These are phyloP conservation scores for Clarias platycephalus DNA, from an alignment of 2,797 vertebrate genomes.

Conservation along the genomic window DNA sequence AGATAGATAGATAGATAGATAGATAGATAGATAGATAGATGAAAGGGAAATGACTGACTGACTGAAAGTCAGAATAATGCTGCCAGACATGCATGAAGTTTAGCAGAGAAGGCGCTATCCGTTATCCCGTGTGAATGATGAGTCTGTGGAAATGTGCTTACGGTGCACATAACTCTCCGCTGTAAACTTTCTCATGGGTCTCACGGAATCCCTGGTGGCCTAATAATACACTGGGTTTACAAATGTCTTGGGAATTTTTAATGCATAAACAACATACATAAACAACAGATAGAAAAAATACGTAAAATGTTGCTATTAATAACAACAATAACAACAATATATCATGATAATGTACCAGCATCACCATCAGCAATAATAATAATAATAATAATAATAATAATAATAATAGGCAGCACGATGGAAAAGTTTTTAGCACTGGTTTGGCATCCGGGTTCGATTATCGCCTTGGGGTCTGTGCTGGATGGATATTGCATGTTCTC, in stretches of 20 bases:
- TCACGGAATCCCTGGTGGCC: conserved; percentile 59
- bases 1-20: no score
- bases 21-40: neutral
- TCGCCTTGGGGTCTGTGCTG: no score
- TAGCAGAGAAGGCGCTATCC: neutral
- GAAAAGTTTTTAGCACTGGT: no score
- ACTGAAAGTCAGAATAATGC: neutral
- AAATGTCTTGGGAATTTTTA: conserved; percentile 11
- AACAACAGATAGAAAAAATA: neutral
- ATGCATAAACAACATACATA: neutral
- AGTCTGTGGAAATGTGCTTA: conserved; percentile 30
- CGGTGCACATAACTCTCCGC: conserved; percentile 53
- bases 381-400: no score
- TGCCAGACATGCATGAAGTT: neutral
- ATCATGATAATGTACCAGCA: neutral
- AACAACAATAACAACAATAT: neutral
- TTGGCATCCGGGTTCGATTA: no score
- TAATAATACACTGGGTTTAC: neutral
- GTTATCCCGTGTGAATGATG: conserved; percentile 54
- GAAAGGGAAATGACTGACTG: neutral
- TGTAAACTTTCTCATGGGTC: conserved; percentile 69
- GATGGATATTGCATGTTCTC: no score
- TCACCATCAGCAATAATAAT: neutral
- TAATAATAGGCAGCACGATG: no score
- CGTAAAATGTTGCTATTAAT: neutral